These are phyloP conservation scores for Hippotragus niger DNA, from an alignment of 2,113 vertebrate genomes.

Conservation along the genomic window DNA sequence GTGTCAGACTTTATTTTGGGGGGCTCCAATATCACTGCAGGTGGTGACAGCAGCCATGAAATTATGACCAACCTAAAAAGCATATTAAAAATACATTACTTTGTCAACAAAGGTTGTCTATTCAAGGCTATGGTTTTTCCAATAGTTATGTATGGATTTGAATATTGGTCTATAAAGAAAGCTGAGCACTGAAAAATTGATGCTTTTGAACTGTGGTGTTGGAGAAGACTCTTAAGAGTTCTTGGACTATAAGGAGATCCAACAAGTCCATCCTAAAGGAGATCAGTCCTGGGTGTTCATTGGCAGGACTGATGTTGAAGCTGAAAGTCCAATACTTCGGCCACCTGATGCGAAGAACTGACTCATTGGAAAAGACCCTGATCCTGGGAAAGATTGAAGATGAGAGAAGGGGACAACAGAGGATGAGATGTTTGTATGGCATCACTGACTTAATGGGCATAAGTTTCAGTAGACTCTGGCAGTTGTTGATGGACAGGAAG, in stretches of 20 bases:
- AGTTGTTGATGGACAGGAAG: not conserved
- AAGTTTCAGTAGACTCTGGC: not conserved
- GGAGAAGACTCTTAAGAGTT: not conserved
- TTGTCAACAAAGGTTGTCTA: not conserved
- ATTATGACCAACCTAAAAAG: not conserved
- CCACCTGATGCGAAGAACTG: not conserved
- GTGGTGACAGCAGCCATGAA: not conserved
- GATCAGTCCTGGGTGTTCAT: not conserved
- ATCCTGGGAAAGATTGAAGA: not conserved
- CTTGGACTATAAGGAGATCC: not conserved
- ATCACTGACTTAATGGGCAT: not conserved
- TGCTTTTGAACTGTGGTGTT: not conserved
- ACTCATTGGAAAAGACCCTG: not conserved
- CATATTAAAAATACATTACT: not conserved
- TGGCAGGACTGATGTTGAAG: not conserved
- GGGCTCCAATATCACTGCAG: not conserved
- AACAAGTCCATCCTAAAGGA: not conserved
- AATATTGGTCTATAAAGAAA: not conserved
- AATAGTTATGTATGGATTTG: not conserved
- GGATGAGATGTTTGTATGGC: not conserved
- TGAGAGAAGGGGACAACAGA: not conserved
- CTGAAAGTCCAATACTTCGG: not conserved
- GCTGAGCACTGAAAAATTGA: not conserved
- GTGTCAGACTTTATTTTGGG: not conserved
- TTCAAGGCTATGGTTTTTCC: not conserved